Base-by-base conservation (phyloP, 2,797 vertebrate genomes). In the Microctenopoma lineatum region DNA sequence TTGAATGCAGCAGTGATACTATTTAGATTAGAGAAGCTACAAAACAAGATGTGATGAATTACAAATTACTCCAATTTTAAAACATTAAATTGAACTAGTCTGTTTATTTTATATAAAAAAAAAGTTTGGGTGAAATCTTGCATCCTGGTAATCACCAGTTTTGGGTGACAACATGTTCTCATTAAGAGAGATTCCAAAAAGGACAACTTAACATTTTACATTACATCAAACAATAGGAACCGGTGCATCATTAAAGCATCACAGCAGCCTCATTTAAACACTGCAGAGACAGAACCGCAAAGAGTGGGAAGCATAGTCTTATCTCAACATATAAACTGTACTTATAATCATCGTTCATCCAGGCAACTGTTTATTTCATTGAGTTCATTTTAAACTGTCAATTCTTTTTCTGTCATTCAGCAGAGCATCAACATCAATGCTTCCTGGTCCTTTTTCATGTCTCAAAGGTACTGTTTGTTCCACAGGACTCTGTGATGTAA, bases 161-260 rank as follows among this genome's bases (percentile, higher is more conserved):
- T 36, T 50, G 57, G 46, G 21, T 62, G 66, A 63, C 52, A 87
- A 27, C 42, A n/a, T 25, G n/a, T 58, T 55, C 63, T 78, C 42
- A 63, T 77, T 75, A 75, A 36, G 25, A 57, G 12, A 51, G 16
- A 59, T 36, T 59, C 66, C 14, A 38, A 57, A 32, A 21, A 66
- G 59, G 67, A 72, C 56, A 26, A 64, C 69, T 77, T 74, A 68
- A 59, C 59, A 73, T 26, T 47, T 75, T 41, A 50, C 66, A 74
- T 82, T 41, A 50, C 63, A 78, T 82, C 29, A 66, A 52, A 59
- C 60, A 60, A 41, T 77, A 8, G 71, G 32, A 80, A 81, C 66
- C 53, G 34, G 27, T 11, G 50, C 34, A 15, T 73, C 58, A 53
- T 80, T 84, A 76, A 77, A 61, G 12, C 41, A 56, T 68, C 62